Evolutionary conservation across 2,113 vertebrate species (phyloP).

Genomic region (Barbus barbus): DNA sequence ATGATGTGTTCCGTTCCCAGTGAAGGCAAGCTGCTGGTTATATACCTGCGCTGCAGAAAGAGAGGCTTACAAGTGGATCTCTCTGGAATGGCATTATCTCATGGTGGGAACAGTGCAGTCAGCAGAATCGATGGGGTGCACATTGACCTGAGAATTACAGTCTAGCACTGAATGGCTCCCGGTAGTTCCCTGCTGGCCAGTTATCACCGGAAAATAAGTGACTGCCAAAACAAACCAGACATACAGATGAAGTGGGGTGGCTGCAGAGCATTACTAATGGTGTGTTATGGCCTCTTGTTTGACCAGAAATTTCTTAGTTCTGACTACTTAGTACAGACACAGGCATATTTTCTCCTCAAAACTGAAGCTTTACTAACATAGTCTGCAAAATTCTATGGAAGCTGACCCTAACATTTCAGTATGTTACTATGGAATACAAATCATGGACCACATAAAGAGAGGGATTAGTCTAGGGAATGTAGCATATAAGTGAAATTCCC

Average conservation of each 20-base stretch:
- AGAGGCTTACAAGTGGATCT: conserved; percentile 85
- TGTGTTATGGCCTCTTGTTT: conserved; percentile 27
- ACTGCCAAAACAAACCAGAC: conserved; percentile 70
- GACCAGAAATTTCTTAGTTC: background rate
- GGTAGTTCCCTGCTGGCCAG: conserved; percentile 55
- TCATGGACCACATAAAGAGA: background rate
- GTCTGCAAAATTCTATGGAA: background rate
- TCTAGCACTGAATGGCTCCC: conserved; percentile 53
- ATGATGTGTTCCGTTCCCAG: conserved; percentile 50
- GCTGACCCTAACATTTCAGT: background rate
- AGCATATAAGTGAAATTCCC: background rate
- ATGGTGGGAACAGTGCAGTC: conserved; percentile 80
- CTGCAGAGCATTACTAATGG: background rate
- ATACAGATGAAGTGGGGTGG: conserved; percentile 1
- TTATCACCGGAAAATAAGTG: conserved; percentile 58
- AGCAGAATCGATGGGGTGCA: conserved; percentile 81
- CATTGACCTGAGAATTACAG: conserved; percentile 59
- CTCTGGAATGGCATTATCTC: conserved; percentile 90
- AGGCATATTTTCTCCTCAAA: background rate
- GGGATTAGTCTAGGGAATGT: background rate
- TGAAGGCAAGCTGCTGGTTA: conserved; percentile 69
- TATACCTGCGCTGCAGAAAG: conserved; percentile 83
- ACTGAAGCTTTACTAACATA: background rate
- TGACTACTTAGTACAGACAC: background rate
- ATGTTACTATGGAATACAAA: background rate